A percentile compares a stretch with the other conserved stretches of the same genome.
Conservation (phyloP, 1,140 invertebrate genomes). For the Orchestia grillus region DNA sequence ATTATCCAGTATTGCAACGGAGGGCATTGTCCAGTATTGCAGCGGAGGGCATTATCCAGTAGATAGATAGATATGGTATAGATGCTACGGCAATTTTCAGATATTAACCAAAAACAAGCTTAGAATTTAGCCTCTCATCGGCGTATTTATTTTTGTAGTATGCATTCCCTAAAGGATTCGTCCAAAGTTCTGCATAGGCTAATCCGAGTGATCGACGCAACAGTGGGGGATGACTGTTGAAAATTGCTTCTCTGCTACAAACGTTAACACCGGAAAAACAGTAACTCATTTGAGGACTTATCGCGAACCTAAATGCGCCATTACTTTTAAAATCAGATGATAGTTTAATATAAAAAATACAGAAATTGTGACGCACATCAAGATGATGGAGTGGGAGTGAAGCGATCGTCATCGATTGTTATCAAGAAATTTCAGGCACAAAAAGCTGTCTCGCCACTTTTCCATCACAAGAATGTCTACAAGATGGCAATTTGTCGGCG, state of each 20-base stretch:
- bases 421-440: background rate
- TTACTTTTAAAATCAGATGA: background rate
- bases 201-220: background rate
- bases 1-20: background rate
- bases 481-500: background rate
- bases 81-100: background rate
- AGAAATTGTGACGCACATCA: background rate
- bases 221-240: no score
- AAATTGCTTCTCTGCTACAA: background rate
- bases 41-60: background rate
- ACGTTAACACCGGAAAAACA: background rate
- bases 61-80: background rate
- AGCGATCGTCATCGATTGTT: background rate
- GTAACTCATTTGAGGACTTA: no score
- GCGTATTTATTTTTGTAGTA: background rate
- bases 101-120: background rate
- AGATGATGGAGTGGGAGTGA: background rate
- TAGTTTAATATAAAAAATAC: background rate
- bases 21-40: no score
- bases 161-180: background rate
- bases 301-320: background rate
- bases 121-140: background rate
- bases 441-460: background rate
- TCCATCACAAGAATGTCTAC: conserved; percentile 32
- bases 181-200: background rate